Conservation (phyloP, 2,113 vertebrate genomes). For the Platanista minor region DNA sequence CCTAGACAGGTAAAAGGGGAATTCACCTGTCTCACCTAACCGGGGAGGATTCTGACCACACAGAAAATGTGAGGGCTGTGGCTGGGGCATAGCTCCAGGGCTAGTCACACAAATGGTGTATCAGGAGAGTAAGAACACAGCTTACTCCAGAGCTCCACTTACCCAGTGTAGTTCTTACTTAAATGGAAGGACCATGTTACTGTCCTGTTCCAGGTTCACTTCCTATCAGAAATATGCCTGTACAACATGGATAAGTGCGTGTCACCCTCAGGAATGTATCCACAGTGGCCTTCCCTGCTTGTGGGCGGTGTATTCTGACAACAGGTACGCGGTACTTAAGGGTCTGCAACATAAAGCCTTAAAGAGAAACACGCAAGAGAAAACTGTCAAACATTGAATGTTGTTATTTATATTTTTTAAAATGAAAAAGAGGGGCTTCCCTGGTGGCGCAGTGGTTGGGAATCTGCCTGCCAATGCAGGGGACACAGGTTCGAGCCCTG, state of each 20-base stretch:
- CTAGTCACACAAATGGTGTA: neutral
- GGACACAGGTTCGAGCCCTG: too few relatives aligned
- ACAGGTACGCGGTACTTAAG: constrained; percentile 49
- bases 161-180: neutral
- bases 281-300: neutral
- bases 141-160: neutral
- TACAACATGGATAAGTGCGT: neutral
- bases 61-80: neutral
- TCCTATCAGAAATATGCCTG: neutral
- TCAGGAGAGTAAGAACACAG: neutral
- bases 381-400: constrained; percentile 76
- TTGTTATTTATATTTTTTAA: constrained; percentile 89
- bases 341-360: constrained; percentile 79
- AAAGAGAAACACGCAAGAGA: constrained; percentile 67
- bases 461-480: too few relatives aligned
- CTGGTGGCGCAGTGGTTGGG: too few relatives aligned
- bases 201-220: neutral
- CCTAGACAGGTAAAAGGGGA: neutral
- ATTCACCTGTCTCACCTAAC: neutral
- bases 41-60: neutral
- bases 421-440: too few relatives aligned
- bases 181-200: neutral
- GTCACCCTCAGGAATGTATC: constrained; percentile 34
- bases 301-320: neutral
- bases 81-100: neutral